Base-by-base conservation (phyloP, 2,113 vertebrate species). In the Synodontis membranacea region DNA sequence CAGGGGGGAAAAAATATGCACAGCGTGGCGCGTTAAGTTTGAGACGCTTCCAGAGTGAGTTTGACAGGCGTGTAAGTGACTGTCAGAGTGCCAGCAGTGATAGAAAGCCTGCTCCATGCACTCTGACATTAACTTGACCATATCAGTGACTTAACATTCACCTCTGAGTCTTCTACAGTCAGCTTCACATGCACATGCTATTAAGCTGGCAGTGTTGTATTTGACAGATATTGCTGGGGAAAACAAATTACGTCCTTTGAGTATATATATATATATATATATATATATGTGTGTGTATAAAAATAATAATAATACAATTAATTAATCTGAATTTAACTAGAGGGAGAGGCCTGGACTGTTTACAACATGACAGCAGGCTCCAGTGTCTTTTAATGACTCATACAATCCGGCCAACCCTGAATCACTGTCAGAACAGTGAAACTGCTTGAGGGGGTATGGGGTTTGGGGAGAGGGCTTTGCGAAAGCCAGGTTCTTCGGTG, bases 11-110 rank as follows among this genome's bases (percentile, higher is more conserved):
- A 68, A 83, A 80, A 48, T 80, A 46, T 86, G 84, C 70, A 82
- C 75, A 58, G 81, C 31, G 39, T 58, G 83, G 56, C 4, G 62
- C n/a, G 79, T 88, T 83, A 90, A 86, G 89, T 90, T 88, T 88
- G 87, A 90, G 89, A 78, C 86, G 89, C 84, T 90, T 88, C 79
- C 75, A 74, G 76, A 90, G 87, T 90, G 84, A 88, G 50, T 88
- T 90, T 79, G 89, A 90, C 89, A 90, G 84, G 87, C 87, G 87
- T 90, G 89, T 88, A 90, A 90, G 87, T 86, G 89, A 90, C 89
- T 90, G 89, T 90, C 89, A 90, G 66, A 79, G 82, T 83, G 85
- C 66, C 84, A 82, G 84, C n/a, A 14, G 70, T 66, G 87, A 90
- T 46, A 84, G 87, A 78, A 84, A 86, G 83, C 48, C 75, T 54